Conservation (phyloP, 2,113 vertebrate genomes). For the Aptenodytes patagonicus region DNA sequence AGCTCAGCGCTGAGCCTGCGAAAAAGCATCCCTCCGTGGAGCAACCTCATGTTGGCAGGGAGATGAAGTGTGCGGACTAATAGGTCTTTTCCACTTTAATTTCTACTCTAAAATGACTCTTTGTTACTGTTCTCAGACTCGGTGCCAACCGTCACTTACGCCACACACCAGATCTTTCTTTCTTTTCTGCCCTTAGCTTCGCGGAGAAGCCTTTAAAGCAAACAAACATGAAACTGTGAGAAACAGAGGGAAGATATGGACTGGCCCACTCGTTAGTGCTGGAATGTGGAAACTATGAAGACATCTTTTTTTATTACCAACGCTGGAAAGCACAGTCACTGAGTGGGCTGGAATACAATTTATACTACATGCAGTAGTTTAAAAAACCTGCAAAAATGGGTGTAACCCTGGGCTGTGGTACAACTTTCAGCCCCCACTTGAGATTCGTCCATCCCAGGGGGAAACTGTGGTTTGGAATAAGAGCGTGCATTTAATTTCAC, state of each 20-base stretch:
- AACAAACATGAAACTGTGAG: conserved; percentile 77
- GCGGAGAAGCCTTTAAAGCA: conserved; percentile 69
- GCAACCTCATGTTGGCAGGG: not conserved
- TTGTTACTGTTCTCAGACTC: conserved; percentile 55
- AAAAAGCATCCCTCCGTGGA: not conserved
- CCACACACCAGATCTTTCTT: conserved; percentile 10
- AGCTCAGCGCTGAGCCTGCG: not conserved
- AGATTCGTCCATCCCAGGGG: conserved; percentile 75
- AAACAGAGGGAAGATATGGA: conserved; percentile 69
- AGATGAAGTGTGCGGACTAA: not conserved
- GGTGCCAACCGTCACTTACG: conserved; percentile 18
- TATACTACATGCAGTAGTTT: conserved; percentile 71
- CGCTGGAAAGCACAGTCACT: conserved; percentile 67
- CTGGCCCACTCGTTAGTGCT: conserved; percentile 62
- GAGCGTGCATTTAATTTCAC: conserved; percentile 80
- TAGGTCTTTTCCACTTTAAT: conserved; percentile 65
- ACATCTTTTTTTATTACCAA: conserved; percentile 71
- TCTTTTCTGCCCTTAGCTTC: conserved; percentile 44
- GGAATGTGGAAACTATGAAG: conserved; percentile 80
- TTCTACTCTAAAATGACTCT: conserved; percentile 44
- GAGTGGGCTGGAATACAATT: conserved; percentile 61
- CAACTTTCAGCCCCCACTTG: conserved; percentile 79
- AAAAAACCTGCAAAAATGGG: conserved; percentile 73
- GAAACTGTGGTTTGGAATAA: conserved; percentile 85
- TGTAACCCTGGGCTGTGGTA: conserved; percentile 78